A percentile compares a stretch with the other conserved stretches of the same genome.
Evolutionary conservation across 1,140 invertebrate genomes (phyloP).

Genomic region (Holotrichia oblita): DNA sequence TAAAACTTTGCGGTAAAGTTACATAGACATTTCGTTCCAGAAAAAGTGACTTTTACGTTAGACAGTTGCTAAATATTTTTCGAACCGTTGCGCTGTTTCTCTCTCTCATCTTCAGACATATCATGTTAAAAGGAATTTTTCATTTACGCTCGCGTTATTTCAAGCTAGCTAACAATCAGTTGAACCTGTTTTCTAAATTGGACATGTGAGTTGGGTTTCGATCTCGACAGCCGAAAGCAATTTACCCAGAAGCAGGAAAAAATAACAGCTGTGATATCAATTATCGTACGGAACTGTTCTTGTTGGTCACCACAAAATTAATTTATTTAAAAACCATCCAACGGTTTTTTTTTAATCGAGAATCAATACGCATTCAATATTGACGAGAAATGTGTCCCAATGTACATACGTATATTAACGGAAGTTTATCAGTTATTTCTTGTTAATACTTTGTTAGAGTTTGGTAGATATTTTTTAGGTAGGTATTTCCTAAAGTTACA

Average conservation of each 20-base stretch:
- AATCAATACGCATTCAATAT: background rate
- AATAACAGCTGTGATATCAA: constrained; percentile 4
- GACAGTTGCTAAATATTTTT: too few species aligned
- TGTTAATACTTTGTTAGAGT: too few species aligned
- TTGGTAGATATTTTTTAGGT: too few species aligned
- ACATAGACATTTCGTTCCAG: too few species aligned
- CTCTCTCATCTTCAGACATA: background rate
- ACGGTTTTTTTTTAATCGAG: background rate
- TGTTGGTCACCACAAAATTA: background rate
- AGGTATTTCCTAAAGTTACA: too few species aligned
- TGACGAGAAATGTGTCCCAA: background rate
- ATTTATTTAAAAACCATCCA: background rate
- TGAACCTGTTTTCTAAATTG: background rate
- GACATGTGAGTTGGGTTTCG: constrained; percentile 24
- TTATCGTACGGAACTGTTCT: background rate
- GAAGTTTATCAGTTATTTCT: too few species aligned
- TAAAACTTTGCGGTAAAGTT: too few species aligned
- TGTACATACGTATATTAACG: too few species aligned
- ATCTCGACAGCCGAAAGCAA: constrained; percentile 21
- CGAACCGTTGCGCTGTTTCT: too few species aligned
- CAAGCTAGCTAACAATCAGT: background rate
- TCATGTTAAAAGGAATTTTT: constrained; percentile 18
- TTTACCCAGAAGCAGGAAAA: background rate
- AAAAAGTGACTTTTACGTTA: too few species aligned
- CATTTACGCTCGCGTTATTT: constrained; percentile 5